Evolutionary conservation across 2,797 vertebrate genomes (phyloP), one percentile per base, ranked within the genome.

Genomic region (Glossophaga mutica): DNA sequence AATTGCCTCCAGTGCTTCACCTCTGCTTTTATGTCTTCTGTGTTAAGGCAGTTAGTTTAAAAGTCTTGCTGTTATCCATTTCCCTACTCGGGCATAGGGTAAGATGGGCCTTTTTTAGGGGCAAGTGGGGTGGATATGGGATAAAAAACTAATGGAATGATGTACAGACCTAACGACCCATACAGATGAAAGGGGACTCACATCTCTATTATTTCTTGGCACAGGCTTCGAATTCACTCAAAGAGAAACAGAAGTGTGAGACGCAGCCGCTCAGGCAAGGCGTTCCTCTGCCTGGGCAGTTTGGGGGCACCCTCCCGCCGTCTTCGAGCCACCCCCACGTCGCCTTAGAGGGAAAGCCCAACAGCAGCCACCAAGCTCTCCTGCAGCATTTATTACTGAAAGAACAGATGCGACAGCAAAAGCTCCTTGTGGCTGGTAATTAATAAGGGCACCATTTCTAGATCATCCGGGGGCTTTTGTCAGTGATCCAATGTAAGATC

Each of bases 351-450:
- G 99, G 99, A 84, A 99, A 99, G 97, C 99, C 99, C 94, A 99
- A 99, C 97, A 99, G 99, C 98, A 99, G 99, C 98, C 99, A 99
- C 97, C 99, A 99, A 97, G 99, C 99, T 84, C 99, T 99, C 59
- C 99, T 99, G 96, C 99, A 99, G 84, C 99, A 99, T 98, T 99
- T 99, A 91, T 98, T 99, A 89, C 97, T 99, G 98, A 99, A 99
- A 98, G 99, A 99, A 97, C 99, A 99, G 98, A 99, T 99, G 98
- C 98, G 99, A 91, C 99, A 99, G 96, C 99, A 99, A 97, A 99
- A 99, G 98, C 99, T 99, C 94, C 99, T 99, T 94, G 99, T 99
- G 97, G 97, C 99, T 96, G 99, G 99, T 99, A 98, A 99, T 96
- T 95, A 94, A 89, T 52, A 91, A 77, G 81, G 90, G 8, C 57